Conservation (phyloP, 2,888 invertebrate species). For the Megamerina dolium region DNA sequence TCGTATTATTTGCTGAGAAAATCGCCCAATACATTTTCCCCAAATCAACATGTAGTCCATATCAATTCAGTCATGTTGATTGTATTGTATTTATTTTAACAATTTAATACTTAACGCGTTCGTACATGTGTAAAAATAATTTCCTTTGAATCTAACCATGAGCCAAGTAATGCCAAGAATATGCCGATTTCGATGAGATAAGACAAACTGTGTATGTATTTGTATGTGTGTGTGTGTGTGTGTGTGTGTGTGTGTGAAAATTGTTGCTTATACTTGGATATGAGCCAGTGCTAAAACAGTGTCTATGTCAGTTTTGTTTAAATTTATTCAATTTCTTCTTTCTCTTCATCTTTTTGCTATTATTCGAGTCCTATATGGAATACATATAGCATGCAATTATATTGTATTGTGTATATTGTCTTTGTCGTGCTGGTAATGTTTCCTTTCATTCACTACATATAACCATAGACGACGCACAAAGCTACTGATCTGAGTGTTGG, state of each 20-base stretch:
- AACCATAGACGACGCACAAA: neutral
- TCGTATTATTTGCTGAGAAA: too few relatives aligned
- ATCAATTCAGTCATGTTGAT: too few relatives aligned
- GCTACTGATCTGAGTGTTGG: slow-evolving; percentile 21
- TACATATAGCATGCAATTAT: too few relatives aligned
- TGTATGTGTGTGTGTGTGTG: neutral
- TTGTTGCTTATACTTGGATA: neutral
- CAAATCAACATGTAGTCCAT: too few relatives aligned
- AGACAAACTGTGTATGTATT: too few relatives aligned
- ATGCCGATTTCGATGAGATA: neutral
- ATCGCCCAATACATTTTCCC: too few relatives aligned
- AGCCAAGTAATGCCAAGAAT: neutral
- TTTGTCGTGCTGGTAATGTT: too few relatives aligned
- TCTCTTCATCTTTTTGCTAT: neutral
- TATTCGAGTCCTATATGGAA: too few relatives aligned
- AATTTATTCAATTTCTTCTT: neutral
- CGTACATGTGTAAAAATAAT: slow-evolving; percentile 8
- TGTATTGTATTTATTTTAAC: too few relatives aligned
- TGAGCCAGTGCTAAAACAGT: neutral
- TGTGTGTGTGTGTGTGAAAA: neutral
- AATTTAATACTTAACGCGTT: slow-evolving; percentile 14
- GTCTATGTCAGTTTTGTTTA: neutral
- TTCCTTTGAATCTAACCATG: slow-evolving; percentile 1
- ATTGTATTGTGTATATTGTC: too few relatives aligned
- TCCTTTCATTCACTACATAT: neutral